Conservation (phyloP, 2,888 invertebrate genomes). For the Globia sparganii region DNA sequence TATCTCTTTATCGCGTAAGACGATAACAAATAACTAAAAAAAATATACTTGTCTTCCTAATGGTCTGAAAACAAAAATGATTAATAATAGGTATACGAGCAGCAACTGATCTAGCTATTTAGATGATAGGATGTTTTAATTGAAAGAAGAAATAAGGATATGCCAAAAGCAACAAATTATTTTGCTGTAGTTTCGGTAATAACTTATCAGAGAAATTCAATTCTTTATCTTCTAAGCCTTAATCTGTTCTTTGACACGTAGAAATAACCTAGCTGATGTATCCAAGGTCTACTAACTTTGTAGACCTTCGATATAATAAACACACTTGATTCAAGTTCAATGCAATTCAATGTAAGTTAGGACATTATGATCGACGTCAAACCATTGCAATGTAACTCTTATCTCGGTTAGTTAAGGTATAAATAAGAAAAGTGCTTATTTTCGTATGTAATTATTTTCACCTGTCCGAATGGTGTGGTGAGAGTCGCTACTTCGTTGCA, state of each 20-base stretch:
- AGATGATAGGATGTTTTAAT: neutral
- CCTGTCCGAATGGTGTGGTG: conserved; percentile 92
- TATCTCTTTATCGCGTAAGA: conserved; percentile 27
- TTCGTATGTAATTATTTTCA: conserved; percentile 68
- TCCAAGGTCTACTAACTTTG: neutral
- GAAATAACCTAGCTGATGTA: neutral
- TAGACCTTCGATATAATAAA: neutral
- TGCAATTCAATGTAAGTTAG: neutral
- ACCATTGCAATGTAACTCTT: neutral
- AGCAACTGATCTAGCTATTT: neutral
- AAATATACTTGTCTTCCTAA: neutral
- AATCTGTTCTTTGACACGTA: neutral
- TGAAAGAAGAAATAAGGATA: neutral
- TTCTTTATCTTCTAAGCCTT: conserved; percentile 3
- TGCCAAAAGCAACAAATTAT: neutral
- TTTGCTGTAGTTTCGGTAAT: neutral
- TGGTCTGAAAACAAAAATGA: neutral
- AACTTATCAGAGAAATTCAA: neutral
- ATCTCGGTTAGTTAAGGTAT: neutral
- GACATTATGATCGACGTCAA: neutral
- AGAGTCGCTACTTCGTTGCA: conserved; percentile 91
- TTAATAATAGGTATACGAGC: neutral
- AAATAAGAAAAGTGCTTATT: neutral
- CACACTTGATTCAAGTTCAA: conserved; percentile 5
- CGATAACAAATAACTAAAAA: conserved; percentile 10